Evolutionary conservation across 1,140 invertebrate species (phyloP).

Genomic region (Micrasema minimum): DNA sequence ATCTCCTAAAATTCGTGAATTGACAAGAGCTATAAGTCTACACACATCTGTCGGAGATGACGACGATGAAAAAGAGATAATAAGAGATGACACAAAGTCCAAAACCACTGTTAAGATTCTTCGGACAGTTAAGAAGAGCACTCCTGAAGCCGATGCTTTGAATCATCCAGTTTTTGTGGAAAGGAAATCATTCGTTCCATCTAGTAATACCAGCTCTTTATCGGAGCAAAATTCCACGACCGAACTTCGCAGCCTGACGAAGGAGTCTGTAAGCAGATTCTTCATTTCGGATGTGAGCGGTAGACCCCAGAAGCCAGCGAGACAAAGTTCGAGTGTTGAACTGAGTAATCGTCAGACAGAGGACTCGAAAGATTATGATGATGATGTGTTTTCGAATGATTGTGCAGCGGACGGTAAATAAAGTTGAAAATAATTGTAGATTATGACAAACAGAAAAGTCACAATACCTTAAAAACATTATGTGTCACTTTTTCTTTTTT

Average conservation of each 20-base stretch:
- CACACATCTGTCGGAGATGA: slow-evolving; percentile 13
- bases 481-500: no score
- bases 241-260: slow-evolving; percentile 39
- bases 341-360: background rate
- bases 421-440: no score
- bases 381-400: slow-evolving; percentile 26
- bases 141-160: slow-evolving; percentile 16
- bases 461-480: no score
- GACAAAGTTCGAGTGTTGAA: slow-evolving; percentile 24
- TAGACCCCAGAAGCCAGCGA: slow-evolving; percentile 29
- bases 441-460: background rate
- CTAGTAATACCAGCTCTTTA: slow-evolving; percentile 17
- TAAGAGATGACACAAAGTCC: slow-evolving; percentile 10
- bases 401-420: no score
- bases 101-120: slow-evolving; percentile 48
- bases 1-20: slow-evolving; percentile 12
- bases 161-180: slow-evolving; percentile 21
- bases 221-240: slow-evolving; percentile 45
- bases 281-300: slow-evolving; percentile 44
- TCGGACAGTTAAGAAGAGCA: slow-evolving; percentile 42
- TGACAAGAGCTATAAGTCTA: slow-evolving; percentile 16
- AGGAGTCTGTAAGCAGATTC: slow-evolving; percentile 46
- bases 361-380: slow-evolving; percentile 8
- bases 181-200: slow-evolving; percentile 21
- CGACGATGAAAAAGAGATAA: slow-evolving; percentile 3